Base-by-base conservation (phyloP, 2,113 vertebrate species). In the Etia nguti region DNA sequence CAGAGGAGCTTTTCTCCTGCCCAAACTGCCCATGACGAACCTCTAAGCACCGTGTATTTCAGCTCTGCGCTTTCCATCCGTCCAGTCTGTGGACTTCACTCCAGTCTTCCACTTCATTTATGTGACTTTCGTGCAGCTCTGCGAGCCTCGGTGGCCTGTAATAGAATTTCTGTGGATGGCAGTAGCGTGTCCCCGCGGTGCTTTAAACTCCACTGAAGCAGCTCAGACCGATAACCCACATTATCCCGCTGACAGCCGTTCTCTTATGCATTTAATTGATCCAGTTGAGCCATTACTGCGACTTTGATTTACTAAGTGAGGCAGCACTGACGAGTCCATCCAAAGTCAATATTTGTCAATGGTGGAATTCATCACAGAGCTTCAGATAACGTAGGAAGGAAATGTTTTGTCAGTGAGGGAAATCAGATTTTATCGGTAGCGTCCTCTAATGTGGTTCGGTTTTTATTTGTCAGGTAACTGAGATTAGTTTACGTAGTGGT, bases 281-380 rank as follows among this genome's bases (percentile, higher is more conserved):
- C 84, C 84, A 36, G 56, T 86, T 59, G 10, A 12, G 55, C 91
- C 88, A 91, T 93, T 91, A 93, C 80, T 56, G 85, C 6, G 81
- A 79, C 90, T 93, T 83, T 92, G 92, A 91, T 86, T 84, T 84
- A 86, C 82, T 86, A 85, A 92, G 90, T 89, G 88, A 85, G 68
- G 82, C 77, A 13, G 36, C 81, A 56, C 24, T 46, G n/a, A 75
- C 15, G 22, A 86, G 87, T 90, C 52, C 83, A 60, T 65, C 43
- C 41, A 2, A 80, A 85, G 79, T 90, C 90, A 56, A 82, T 87
- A 84, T 60, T 65, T 43, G n/a, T 83, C 79, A 6, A 62, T 87
- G 89, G 10, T 10, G 22, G 80, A 38, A 31, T 43, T 41, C 31
- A 48, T 22, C 4, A 26, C 4, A 34, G 50, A 22, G 88, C 46